These are phyloP conservation scores for Eudemis profundana DNA, from an alignment of 2,888 invertebrate genomes.

Conservation along the genomic window DNA sequence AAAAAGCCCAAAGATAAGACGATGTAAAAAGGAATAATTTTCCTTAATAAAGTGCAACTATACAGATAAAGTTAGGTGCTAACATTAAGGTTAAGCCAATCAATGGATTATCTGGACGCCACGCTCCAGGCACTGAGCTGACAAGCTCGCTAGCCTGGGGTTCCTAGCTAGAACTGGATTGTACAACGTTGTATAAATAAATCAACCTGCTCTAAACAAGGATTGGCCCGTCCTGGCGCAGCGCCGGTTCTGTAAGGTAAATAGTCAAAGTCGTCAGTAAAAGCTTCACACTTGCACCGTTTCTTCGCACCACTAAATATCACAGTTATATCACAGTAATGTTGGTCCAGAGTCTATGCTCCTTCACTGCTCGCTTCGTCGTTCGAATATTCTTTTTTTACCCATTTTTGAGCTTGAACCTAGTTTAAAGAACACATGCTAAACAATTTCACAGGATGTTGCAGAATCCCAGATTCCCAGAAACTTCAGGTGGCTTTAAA, in stretches of 20 bases:
- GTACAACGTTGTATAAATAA: slow-evolving; percentile 28
- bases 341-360: slow-evolving; percentile 51
- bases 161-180: neutral
- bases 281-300: slow-evolving; percentile 58
- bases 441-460: slow-evolving; percentile 1
- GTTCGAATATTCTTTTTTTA: slow-evolving; percentile 40
- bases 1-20: neutral
- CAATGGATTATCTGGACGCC: neutral
- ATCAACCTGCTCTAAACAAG: slow-evolving; percentile 43
- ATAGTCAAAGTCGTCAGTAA: slow-evolving; percentile 77
- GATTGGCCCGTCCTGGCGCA: slow-evolving; percentile 73
- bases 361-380: slow-evolving; percentile 51
- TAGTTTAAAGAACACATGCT: slow-evolving; percentile 16
- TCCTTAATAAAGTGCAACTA: neutral
- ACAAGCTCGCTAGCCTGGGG: slow-evolving; percentile 6
- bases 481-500: neutral
- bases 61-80: too few species aligned
- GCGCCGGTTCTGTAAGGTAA: slow-evolving; percentile 77
- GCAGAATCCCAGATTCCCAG: slow-evolving; percentile 12
- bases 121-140: neutral
- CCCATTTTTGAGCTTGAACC: slow-evolving; percentile 11
- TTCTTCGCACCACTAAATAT: slow-evolving; percentile 60
- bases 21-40: neutral
- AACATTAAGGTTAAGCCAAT: too few species aligned
- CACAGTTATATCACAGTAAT: slow-evolving; percentile 63